Conservation (phyloP, 53 echinoderm and acorn worm genomes). For the Zoroaster sp. region DNA sequence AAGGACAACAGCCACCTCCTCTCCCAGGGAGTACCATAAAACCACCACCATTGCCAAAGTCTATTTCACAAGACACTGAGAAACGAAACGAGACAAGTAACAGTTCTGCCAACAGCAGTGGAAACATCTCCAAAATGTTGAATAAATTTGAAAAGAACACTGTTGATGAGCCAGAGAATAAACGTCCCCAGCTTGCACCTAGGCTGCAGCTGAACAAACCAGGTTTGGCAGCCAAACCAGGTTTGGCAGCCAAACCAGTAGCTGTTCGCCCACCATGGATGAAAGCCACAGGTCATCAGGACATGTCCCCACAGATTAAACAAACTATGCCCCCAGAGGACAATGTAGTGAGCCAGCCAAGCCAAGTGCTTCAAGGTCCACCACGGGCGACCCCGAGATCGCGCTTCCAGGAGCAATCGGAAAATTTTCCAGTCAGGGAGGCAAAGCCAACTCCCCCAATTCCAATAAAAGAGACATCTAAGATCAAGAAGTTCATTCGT, state of each 20-base stretch:
- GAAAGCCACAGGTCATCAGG: background rate
- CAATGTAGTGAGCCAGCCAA: background rate
- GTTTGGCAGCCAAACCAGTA: background rate
- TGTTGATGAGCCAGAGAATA: background rate
- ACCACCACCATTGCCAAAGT: slow-evolving; percentile 33
- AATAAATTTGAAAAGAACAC: background rate
- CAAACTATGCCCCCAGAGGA: background rate
- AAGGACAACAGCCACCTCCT: background rate
- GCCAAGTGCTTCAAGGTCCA: background rate
- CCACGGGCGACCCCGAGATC: background rate
- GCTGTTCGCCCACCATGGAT: background rate
- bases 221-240: background rate
- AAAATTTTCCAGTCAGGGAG: background rate
- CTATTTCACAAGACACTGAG: background rate
- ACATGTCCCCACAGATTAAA: background rate
- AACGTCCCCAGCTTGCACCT: background rate
- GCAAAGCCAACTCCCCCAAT: slow-evolving; percentile 5
- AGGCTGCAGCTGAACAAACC: background rate
- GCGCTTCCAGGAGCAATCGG: background rate
- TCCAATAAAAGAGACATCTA: slow-evolving; percentile 8
- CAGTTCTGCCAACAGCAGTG: background rate
- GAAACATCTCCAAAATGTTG: background rate
- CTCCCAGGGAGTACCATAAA: background rate
- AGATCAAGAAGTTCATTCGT: slow-evolving; percentile 47
- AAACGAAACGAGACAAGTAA: background rate